A percentile compares a stretch with the other conserved stretches of the same genome.
Conservation (phyloP, 2,113 vertebrate species). For the Opisthocomus hoazin region DNA sequence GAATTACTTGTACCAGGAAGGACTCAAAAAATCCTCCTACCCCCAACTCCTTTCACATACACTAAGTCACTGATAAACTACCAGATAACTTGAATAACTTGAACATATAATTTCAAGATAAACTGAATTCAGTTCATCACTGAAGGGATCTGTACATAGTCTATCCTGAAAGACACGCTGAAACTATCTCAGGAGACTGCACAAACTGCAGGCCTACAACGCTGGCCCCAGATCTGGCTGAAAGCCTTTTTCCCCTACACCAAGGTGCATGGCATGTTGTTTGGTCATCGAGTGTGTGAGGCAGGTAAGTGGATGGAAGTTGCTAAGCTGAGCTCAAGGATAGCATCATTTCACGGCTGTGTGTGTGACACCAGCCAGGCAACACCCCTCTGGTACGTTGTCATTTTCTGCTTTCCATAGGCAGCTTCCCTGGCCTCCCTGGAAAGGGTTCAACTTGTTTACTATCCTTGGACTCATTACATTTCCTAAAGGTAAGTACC, state of each 20-base stretch:
- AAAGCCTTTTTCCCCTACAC: background rate
- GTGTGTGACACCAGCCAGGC: background rate
- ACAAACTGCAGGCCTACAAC: background rate
- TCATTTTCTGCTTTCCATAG: background rate
- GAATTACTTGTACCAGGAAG: background rate
- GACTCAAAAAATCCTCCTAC: background rate
- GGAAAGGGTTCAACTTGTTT: background rate
- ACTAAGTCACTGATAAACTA: background rate
- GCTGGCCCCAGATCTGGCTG: background rate
- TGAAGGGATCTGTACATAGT: background rate
- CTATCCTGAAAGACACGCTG: background rate
- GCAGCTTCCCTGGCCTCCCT: background rate
- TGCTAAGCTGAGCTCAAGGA: background rate
- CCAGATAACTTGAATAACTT: background rate
- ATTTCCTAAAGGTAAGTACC: background rate
- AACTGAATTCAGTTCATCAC: background rate
- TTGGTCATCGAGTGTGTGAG: accelerated
- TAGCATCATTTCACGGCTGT: background rate
- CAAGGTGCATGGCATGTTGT: background rate
- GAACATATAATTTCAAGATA: background rate
- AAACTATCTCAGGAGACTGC: background rate
- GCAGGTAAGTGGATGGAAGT: background rate
- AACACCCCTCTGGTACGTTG: background rate
- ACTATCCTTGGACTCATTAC: background rate
- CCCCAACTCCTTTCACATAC: background rate